Evolutionary conservation across 2,113 vertebrate genomes (phyloP).

Genomic region (Thryonomys swinderianus): DNA sequence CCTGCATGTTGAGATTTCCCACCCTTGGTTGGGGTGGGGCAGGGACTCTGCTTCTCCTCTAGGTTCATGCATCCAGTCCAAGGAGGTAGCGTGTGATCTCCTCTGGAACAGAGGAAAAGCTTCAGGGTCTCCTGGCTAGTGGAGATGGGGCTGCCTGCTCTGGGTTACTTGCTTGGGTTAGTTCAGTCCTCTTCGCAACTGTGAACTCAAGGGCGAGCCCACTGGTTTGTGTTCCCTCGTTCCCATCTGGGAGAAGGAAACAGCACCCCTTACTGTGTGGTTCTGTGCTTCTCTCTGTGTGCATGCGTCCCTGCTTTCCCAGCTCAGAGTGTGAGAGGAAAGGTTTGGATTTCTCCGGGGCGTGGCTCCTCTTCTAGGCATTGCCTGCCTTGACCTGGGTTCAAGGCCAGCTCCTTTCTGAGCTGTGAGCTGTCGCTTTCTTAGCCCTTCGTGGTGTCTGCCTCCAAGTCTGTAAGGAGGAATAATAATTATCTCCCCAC

Average conservation of each 20-base stretch:
- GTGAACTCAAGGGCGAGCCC: neutral
- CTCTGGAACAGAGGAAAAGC: neutral
- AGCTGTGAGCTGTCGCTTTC: neutral
- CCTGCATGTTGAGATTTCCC: neutral
- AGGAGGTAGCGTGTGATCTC: neutral
- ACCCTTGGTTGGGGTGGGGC: no score
- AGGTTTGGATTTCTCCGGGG: neutral
- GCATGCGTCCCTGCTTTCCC: neutral
- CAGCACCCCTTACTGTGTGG: neutral
- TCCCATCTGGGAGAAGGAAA: neutral
- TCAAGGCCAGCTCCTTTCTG: neutral
- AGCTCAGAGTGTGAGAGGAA: rapidly evolving
- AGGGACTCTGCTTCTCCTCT: neutral
- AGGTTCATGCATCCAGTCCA: neutral
- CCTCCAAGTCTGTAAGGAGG: neutral
- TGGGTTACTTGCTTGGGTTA: neutral
- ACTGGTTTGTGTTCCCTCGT: neutral
- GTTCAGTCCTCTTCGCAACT: neutral
- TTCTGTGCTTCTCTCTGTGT: neutral
- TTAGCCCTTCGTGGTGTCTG: neutral
- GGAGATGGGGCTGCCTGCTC: neutral
- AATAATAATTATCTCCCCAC: neutral
- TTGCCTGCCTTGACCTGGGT: neutral
- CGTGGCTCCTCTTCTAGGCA: neutral
- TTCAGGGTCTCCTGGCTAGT: neutral